A percentile compares a stretch with the other conserved stretches of the same genome.
phyloP scores from a whole-genome alignment of 2,797 vertebrate species.

The Myotis planiceps region DNA sequence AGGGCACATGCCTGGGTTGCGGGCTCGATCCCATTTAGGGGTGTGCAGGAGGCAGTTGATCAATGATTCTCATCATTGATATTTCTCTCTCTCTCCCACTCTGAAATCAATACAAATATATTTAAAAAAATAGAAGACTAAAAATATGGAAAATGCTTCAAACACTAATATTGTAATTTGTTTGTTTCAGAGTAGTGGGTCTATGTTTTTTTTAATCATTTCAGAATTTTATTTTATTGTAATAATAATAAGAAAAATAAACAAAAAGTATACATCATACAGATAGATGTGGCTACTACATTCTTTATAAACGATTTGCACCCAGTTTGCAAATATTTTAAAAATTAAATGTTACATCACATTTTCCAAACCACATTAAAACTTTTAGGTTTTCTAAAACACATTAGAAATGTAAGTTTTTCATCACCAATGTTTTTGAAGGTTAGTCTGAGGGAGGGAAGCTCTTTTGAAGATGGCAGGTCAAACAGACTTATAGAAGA shows the following conservation, averaged over 20 bases:
- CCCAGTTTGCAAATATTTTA: slow-evolving; percentile 1
- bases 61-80: too few relatives aligned
- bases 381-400: slow-evolving; percentile 51
- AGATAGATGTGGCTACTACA: neutral
- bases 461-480: neutral
- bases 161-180: neutral
- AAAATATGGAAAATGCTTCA: neutral
- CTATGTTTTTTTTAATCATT: neutral
- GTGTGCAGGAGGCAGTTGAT: too few relatives aligned
- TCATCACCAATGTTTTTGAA: slow-evolving; percentile 8
- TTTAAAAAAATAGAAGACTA: neutral
- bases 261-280: slow-evolving; percentile 6
- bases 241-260: slow-evolving; percentile 44
- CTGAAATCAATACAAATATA: too few relatives aligned
- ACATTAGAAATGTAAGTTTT: neutral
- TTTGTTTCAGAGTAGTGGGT: neutral
- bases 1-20: too few relatives aligned
- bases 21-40: too few relatives aligned
- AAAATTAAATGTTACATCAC: neutral
- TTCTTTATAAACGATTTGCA: slow-evolving; percentile 25
- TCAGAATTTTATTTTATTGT: slow-evolving; percentile 36
- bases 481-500: neutral
- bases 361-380: slow-evolving; percentile 32
- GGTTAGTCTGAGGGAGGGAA: neutral
- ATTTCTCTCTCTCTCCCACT: too few relatives aligned